Evolutionary conservation across 2,113 vertebrate genomes (phyloP), one percentile per base, ranked within the genome.

Genomic region (Sebastes fasciatus): DNA sequence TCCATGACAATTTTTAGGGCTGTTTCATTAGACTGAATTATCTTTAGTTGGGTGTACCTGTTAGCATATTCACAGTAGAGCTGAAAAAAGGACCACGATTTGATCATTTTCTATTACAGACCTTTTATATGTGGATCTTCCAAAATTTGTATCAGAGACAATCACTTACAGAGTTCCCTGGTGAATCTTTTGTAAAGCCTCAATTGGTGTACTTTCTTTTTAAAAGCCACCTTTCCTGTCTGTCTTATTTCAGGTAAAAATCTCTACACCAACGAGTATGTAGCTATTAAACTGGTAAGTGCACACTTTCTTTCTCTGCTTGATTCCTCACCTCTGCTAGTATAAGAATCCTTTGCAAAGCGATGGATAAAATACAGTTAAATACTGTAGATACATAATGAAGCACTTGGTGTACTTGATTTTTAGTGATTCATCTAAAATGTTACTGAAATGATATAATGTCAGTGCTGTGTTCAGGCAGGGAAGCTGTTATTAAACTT

Each of bases 231-330:
- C 54, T 80, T 57, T 69, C 76, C 77, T 94, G 26, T 61, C 5
- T 60, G 34, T 89, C 93, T 94, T 88, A 12, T 94, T 95, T n/a
- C 83, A 99, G 98, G 98, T 92, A 99, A 99, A 96, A 99, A 99
- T 95, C 97, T 99, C 91, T 99, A 99, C 96, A 99, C 98, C 93
- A 99, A 99, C 87, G 98, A 99, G 94, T 99, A 99, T 93, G 98
- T 99, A 96, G 98, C 98, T 87, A 99, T 99, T 94, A 99, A 99
- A 97, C 96, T 99, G 97, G 98, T 99, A 91, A 98, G 97, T 97
- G 84, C 54, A 14, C 60, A 23, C 16, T 63, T 80, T 82, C 14
- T 58, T 60, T 63, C n/a, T 49, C n/a, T 58, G 66, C 52, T 55
- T 69, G 9, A 77, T 26, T 69, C 23, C 11, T 71, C n/a, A 67